Evolutionary conservation across 2,888 invertebrate genomes (phyloP), one percentile per base, ranked within the genome.

Genomic region (Chrysolina haemoptera): DNA sequence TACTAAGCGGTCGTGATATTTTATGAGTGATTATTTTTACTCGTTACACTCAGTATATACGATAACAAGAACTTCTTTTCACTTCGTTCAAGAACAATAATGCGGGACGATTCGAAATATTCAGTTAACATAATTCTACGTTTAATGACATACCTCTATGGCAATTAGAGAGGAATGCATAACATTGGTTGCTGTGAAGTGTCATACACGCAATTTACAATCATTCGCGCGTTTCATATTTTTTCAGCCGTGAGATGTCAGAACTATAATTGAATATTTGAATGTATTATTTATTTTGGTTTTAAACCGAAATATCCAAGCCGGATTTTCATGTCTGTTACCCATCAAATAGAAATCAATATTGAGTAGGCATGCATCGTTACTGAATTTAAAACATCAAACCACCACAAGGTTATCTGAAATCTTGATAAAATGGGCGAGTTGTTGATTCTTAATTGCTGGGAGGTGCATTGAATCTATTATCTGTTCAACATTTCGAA

Each of bases 221-320:
- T 20, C 18, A 53, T 5, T 53, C 20, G 5, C 5, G 12, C 22
- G 35, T 14, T 59, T n/a, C 6, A 27, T n/a, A 59, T 59, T 59
- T 59, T 59, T 59, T 59, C 35, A 55, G 12, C 53, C 20, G 10
- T 20, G 20, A 20, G 18, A 55, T 55, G 22, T 10, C 27, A 22
- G 59, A 12, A 14, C 27, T 59, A 59, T 27, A 59, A 59, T 27
- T 59, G 35, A 59, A 59, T 59, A n/a, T n/a, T 14, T 22, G 35
- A 27, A n/a, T 35, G 59, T 59, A 22, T 35, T 59, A 59, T 59
- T 59, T 59, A 59, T 59, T 59, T 59, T 35, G 14, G 59, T 59
- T 50, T 50, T n/a, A 9, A 50, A 16, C 50, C 50, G 18, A 35
- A 59, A 27, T 59, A 27, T 59, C 16, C 12, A 35, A 14, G 35